phyloP scores from a whole-genome alignment of 2,113 vertebrate species.

The Ochotona princeps region DNA sequence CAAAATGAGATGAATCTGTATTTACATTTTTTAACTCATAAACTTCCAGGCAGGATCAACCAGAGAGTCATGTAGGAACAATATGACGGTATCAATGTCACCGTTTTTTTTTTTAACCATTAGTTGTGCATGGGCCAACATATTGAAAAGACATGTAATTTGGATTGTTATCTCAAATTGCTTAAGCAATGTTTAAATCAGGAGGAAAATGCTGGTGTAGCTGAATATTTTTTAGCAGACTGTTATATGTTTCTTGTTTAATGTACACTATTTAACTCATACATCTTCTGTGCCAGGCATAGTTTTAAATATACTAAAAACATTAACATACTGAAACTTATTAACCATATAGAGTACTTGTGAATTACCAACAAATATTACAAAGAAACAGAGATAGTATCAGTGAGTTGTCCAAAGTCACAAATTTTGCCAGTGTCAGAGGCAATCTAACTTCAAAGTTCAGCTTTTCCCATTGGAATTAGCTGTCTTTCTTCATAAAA shows the following conservation, averaged over 20 bases:
- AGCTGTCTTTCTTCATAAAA: not conserved
- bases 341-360: not conserved
- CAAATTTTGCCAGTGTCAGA: not conserved
- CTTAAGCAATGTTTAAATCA: not conserved
- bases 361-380: not conserved
- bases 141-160: not conserved
- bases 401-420: constrained; percentile 40
- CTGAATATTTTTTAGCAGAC: not conserved
- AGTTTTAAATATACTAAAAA: not conserved
- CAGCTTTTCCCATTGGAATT: not conserved
- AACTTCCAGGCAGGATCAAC: constrained; percentile 36
- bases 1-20: constrained; percentile 13
- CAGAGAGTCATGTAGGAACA: not conserved
- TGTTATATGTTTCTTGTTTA: constrained; percentile 18
- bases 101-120: not conserved
- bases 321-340: constrained; percentile 9
- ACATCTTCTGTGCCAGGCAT: not conserved
- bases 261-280: not conserved
- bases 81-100: not conserved
- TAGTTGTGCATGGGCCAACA: not conserved
- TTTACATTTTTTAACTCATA: constrained; percentile 55
- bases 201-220: not conserved
- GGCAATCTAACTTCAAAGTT: constrained; percentile 12
- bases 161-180: not conserved
- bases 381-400: constrained; percentile 55